Conservation (phyloP, 1,140 invertebrate genomes). For the Drosophila ogumai region DNA sequence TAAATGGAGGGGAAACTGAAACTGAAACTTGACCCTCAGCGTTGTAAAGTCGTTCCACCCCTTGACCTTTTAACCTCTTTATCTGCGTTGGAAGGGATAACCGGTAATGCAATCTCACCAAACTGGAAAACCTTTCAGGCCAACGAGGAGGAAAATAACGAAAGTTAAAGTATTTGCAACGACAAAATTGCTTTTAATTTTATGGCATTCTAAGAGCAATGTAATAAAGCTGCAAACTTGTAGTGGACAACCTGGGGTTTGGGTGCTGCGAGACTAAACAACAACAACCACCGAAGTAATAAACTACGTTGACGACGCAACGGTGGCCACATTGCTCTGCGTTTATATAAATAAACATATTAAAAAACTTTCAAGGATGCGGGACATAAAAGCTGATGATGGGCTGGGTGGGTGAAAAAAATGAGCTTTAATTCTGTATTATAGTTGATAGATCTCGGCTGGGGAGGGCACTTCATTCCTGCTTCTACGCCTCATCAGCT, state of each 20-base stretch:
- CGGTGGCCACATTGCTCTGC: conserved; percentile 24
- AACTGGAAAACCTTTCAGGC: conserved; percentile 26
- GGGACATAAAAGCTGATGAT: conserved; percentile 49
- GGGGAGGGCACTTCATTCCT: conserved; percentile 7
- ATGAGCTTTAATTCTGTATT: conserved; percentile 23
- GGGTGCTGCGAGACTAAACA: background rate
- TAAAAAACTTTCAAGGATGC: conserved; percentile 75
- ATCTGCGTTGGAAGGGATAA: conserved; percentile 4
- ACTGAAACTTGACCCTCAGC: background rate
- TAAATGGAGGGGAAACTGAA: background rate
- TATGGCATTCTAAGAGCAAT: conserved; percentile 66
- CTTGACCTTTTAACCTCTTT: conserved; percentile 27
- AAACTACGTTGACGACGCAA: conserved; percentile 56
- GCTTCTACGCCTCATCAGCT: conserved; percentile 39
- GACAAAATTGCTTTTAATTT: conserved; percentile 79
- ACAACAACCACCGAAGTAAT: conserved; percentile 23
- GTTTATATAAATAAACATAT: conserved; percentile 79
- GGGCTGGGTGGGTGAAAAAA: conserved; percentile 3
- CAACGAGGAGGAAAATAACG: conserved; percentile 16
- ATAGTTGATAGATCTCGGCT: conserved; percentile 26
- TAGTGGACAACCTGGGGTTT: conserved; percentile 37
- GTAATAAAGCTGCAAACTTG: conserved; percentile 58
- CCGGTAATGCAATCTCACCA: background rate
- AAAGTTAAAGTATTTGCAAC: conserved; percentile 54
- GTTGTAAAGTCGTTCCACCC: background rate